Conservation (phyloP, 2,113 vertebrate species). For the Cathartes aura region DNA sequence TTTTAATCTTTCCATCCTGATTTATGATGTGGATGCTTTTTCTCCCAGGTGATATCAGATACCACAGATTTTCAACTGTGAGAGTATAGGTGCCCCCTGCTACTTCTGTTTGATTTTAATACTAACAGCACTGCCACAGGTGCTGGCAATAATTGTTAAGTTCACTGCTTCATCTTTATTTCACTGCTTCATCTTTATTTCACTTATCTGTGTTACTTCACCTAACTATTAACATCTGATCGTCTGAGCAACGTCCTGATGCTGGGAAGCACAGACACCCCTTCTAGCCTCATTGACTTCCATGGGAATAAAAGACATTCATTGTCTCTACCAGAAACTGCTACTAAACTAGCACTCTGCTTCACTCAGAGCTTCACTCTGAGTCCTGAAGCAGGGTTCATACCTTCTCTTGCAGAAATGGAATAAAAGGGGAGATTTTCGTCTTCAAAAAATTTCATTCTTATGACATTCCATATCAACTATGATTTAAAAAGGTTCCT, state of each 20-base stretch:
- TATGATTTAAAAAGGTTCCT: not conserved
- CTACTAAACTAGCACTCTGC: not conserved
- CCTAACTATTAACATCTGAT: not conserved
- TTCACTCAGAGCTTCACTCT: not conserved
- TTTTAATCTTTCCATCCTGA: not conserved
- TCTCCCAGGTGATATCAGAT: not conserved
- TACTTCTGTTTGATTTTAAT: not conserved
- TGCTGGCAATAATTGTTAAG: not conserved
- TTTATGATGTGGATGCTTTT: not conserved
- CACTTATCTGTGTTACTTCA: not conserved
- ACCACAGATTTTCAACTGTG: not conserved
- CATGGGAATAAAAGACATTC: not conserved
- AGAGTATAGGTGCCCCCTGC: not conserved
- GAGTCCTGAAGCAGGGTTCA: not conserved
- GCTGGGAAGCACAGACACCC: not conserved
- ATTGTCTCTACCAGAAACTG: not conserved
- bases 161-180: not conserved
- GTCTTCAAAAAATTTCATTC: not conserved
- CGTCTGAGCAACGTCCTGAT: not conserved
- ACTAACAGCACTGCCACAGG: not conserved
- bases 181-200: not conserved
- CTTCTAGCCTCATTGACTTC: not conserved
- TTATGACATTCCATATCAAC: not conserved
- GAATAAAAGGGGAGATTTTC: not conserved
- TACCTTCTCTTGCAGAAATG: not conserved